A percentile compares a stretch with the other conserved stretches of the same genome.
Evolutionary conservation across 2,113 vertebrate genomes (phyloP).

Genomic region (Ibidorhyncha struthersii): DNA sequence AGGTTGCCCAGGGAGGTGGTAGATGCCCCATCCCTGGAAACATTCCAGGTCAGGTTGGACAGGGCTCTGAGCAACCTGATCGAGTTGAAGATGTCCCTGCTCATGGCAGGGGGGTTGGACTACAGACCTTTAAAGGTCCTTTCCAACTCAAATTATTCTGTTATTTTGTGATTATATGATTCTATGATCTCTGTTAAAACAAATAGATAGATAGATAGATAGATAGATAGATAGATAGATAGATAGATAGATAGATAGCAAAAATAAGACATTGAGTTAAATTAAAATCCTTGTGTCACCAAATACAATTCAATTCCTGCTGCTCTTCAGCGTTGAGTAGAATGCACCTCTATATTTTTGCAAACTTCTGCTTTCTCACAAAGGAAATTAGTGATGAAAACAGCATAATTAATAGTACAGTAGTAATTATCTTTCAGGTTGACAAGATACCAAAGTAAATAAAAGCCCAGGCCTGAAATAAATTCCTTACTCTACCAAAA

Average conservation of each 20-base stretch:
- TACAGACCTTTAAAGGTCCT: not conserved
- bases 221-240: no score
- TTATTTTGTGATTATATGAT: not conserved
- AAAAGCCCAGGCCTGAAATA: not conserved
- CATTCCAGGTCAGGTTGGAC: not conserved
- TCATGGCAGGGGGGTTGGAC: not conserved
- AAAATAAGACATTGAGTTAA: not conserved
- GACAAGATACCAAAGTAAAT: not conserved
- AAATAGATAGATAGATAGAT: not conserved
- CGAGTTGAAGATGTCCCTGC: not conserved
- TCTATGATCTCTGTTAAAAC: not conserved
- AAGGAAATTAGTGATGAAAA: not conserved
- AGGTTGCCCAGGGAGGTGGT: not conserved
- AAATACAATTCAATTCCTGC: not conserved
- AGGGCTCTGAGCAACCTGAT: not conserved
- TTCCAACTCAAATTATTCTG: not conserved
- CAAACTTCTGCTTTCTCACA: not conserved
- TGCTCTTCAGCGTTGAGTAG: not conserved
- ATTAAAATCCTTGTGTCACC: not conserved
- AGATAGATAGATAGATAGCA: not conserved
- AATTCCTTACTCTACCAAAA: not conserved
- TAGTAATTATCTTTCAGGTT: not conserved
- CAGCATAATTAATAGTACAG: not conserved
- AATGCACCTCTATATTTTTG: not conserved
- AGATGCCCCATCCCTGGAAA: not conserved